Evolutionary conservation across 2,888 invertebrate species (phyloP), one percentile per base, ranked within the genome.

Genomic region (Thera britannica): DNA sequence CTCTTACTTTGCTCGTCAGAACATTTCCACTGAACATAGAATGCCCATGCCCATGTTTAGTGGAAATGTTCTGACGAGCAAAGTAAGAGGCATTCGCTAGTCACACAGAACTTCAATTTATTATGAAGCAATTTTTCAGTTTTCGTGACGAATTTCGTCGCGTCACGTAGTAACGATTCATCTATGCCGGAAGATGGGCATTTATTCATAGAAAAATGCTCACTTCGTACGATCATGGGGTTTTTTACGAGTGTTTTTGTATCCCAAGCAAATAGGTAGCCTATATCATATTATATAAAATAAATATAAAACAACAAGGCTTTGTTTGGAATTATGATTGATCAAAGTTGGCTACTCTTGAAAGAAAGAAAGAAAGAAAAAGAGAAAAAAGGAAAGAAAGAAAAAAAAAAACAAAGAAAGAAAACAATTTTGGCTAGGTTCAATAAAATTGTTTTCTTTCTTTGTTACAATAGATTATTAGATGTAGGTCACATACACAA

Each of bases 101-200:
- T 52, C 8, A 34, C 34, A 34, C 54, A 62, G 66, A 58, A 70
- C 75, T 77, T 65, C 72, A 79, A 74, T 79, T 79, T 81, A 78
- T 79, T 74, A 82, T 75, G 77, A 78, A 73, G 77, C 78, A 76
- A 83, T 85, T 81, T 82, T 80, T 83, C 83, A 83, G 77, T 78
- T 81, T 84, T 82, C 85, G 78, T 78, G 72, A 71, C 49, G 68
- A 73, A 80, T 80, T 78, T 72, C 74, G 81, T 79, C 79, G 72
- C 72, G 79, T 87, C 86, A 86, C 83, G 84, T 78, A 70, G 80
- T 41, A 62, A 71, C 80, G 61, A 85, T 87, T 83, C 82, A 78
- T 86, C 85, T 79, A 46, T 56, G 59, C 57, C 55, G 62, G 58
- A 65, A 68, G 58, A 68, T 68, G 62, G 62, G 68, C 65, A 49